Evolutionary conservation across 2,797 vertebrate species (phyloP).

Genomic region (Carcharodon carcharias): DNA sequence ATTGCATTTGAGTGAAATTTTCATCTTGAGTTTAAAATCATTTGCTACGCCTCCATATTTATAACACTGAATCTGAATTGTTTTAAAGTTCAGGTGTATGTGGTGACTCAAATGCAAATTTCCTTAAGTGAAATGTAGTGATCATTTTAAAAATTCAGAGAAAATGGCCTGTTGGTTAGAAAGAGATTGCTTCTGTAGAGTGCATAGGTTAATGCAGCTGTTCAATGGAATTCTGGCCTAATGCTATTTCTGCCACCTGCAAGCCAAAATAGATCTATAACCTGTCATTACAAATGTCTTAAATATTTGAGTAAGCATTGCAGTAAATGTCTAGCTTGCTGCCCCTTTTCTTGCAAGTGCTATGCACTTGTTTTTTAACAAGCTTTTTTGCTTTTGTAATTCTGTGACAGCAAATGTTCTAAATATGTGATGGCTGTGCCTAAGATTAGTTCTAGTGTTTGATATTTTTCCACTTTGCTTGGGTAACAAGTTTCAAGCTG

Average conservation of each 20-base stretch:
- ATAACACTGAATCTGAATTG: neutral
- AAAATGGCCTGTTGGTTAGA: constrained; percentile 59
- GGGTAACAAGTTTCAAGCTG: neutral
- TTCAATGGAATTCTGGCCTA: constrained; percentile 63
- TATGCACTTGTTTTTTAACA: neutral
- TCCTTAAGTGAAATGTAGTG: neutral
- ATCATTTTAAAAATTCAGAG: constrained; percentile 47
- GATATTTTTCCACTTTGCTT: neutral
- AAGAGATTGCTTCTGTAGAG: constrained; percentile 54
- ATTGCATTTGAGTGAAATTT: constrained; percentile 15
- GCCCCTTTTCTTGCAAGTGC: neutral
- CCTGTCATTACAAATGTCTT: neutral
- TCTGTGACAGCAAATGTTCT: neutral
- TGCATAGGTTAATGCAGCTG: constrained; percentile 58
- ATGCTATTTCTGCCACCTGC: constrained; percentile 59
- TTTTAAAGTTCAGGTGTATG: neutral
- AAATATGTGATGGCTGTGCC: neutral
- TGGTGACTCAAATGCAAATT: neutral
- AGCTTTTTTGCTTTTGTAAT: neutral
- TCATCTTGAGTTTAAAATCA: neutral
- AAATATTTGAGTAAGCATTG: neutral
- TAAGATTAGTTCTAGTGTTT: neutral
- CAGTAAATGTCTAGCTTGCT: neutral
- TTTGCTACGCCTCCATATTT: neutral
- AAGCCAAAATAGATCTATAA: constrained; percentile 51